A percentile compares a stretch with the other conserved stretches of the same genome.
phyloP scores from a whole-genome alignment of 2,797 vertebrate genomes.

The Eurystomus glaucurus region DNA sequence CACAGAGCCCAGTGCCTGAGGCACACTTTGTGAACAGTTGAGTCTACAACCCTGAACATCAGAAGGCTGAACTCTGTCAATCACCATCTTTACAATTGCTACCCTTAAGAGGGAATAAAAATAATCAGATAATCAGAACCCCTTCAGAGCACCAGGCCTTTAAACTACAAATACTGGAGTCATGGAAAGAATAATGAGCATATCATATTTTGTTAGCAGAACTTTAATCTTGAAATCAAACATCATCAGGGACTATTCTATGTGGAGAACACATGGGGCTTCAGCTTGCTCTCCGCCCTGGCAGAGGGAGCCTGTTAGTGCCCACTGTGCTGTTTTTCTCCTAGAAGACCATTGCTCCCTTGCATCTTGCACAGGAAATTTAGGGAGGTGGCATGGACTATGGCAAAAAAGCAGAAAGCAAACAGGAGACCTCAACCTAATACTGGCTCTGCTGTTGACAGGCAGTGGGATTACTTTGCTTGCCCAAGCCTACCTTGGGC shows the following conservation, averaged over 20 bases:
- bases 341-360: neutral
- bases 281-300: neutral
- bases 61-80: conserved; percentile 59
- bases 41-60: conserved; percentile 29
- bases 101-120: neutral
- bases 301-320: neutral
- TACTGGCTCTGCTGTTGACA: neutral
- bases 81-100: conserved; percentile 43
- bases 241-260: neutral
- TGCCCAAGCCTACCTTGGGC: neutral
- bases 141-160: conserved; percentile 13
- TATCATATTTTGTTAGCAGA: conserved; percentile 35
- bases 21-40: neutral
- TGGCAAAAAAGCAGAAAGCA: neutral
- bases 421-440: neutral
- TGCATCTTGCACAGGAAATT: neutral
- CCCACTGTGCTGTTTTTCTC: neutral
- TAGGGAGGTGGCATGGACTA: neutral
- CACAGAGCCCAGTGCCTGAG: neutral
- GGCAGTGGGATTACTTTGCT: neutral
- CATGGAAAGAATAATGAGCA: conserved; percentile 51
- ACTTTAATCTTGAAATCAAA: conserved; percentile 61
- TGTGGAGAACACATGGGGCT: neutral
- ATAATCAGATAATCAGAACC: neutral
- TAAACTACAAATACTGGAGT: conserved; percentile 50